Conservation (phyloP, 2,888 invertebrate species). For the Schrankia costaestrigalis region DNA sequence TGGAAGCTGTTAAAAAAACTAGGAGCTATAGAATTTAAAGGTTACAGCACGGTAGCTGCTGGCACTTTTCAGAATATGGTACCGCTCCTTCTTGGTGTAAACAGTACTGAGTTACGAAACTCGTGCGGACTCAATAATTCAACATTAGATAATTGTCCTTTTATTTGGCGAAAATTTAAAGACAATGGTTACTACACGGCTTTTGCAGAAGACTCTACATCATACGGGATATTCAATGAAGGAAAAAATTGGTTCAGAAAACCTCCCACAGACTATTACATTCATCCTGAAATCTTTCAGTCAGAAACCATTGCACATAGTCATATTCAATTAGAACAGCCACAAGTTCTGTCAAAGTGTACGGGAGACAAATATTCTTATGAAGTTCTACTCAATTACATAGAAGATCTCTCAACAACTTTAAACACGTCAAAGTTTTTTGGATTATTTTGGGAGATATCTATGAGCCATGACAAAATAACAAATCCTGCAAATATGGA, state of each 20-base stretch:
- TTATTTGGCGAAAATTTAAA: conserved; percentile 90
- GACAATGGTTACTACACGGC: conserved; percentile 85
- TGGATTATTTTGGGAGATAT: conserved; percentile 89
- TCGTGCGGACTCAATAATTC: conserved; percentile 79
- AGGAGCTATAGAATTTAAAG: conserved; percentile 86
- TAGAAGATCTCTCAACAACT: conserved; percentile 79
- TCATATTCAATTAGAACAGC: no score
- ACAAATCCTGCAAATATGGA: conserved; percentile 88
- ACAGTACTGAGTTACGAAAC: conserved; percentile 78
- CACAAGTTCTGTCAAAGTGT: no score
- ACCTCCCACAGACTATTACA: conserved; percentile 90
- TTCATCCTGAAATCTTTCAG: conserved; percentile 84
- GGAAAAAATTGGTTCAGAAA: no score
- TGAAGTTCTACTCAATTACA: conserved; percentile 85
- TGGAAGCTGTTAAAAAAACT: conserved; percentile 76
- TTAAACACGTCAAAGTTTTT: conserved; percentile 83
- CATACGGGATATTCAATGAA: conserved; percentile 25
- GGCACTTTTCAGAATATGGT: conserved; percentile 93
- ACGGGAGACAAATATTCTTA: conserved; percentile 74
- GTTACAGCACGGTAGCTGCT: conserved; percentile 93
- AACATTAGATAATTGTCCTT: conserved; percentile 86
- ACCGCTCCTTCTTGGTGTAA: conserved; percentile 86
- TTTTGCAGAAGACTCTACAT: conserved; percentile 88
- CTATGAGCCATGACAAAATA: conserved; percentile 89
- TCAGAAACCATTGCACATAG: no score